These are phyloP conservation scores for Sigmodon hispidus DNA, from an alignment of 2,113 vertebrate genomes.

Conservation along the genomic window DNA sequence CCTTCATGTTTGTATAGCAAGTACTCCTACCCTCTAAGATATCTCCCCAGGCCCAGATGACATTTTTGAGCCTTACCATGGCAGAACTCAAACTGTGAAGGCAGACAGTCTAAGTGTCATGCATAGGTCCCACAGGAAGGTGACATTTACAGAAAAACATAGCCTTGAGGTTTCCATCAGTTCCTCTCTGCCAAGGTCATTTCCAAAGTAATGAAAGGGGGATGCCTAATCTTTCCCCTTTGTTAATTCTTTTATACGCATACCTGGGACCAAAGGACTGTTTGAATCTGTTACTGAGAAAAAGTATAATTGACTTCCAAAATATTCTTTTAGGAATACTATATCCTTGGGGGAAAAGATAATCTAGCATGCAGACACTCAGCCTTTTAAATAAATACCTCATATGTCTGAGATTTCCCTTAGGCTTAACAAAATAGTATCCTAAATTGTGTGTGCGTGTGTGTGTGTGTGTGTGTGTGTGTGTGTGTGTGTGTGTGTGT, in stretches of 20 bases:
- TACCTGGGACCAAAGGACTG: not conserved
- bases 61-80: not conserved
- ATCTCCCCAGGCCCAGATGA: not conserved
- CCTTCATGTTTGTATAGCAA: not conserved
- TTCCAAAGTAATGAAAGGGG: not conserved
- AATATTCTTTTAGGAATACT: not conserved
- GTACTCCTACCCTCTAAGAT: not conserved
- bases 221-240: not conserved
- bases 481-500: not conserved
- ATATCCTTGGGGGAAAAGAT: not conserved
- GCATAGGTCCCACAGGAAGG: not conserved
- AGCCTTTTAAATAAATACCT: constrained; percentile 28
- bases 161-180: not conserved
- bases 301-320: not conserved
- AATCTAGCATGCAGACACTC: not conserved
- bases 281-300: not conserved
- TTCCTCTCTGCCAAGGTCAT: not conserved
- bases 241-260: not conserved
- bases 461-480: not conserved
- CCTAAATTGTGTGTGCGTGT: not conserved
- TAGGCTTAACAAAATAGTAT: not conserved
- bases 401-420: constrained; percentile 32
- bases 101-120: not conserved
- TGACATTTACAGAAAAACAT: not conserved
- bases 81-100: not conserved